Conservation (phyloP, 30 jellyfish, hydroid and myxozoan species). For the Morbakka virulenta region DNA sequence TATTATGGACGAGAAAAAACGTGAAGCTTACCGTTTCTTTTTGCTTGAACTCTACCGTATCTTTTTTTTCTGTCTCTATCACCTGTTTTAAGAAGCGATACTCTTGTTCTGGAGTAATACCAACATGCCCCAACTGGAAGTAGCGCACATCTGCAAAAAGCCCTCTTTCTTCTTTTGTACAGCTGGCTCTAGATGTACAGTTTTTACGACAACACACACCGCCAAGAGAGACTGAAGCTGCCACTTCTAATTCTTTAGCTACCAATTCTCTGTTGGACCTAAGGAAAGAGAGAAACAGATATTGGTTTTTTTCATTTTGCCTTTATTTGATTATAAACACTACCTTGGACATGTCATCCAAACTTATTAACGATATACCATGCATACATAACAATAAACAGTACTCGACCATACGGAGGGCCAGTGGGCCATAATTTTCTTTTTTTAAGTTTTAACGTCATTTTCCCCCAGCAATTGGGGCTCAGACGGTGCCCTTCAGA, state of each 20-base stretch:
- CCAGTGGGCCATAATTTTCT: too few relatives aligned
- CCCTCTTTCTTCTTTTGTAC: constrained; percentile 26
- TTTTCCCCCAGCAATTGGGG: too few relatives aligned
- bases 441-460: too few relatives aligned
- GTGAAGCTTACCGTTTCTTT: constrained; percentile 29
- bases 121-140: constrained; percentile 64
- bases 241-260: not conserved
- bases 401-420: too few relatives aligned
- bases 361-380: too few relatives aligned
- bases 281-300: too few relatives aligned
- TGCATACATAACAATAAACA: too few relatives aligned
- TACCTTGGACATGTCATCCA: too few relatives aligned
- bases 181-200: not conserved
- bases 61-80: constrained; percentile 48
- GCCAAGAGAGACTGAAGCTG: not conserved
- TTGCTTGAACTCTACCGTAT: constrained; percentile 52
- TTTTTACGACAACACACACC: not conserved
- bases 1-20: too few relatives aligned
- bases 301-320: too few relatives aligned
- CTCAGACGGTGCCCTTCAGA: too few relatives aligned
- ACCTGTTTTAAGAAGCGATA: constrained; percentile 37
- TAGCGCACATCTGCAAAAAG: constrained; percentile 47
- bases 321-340: too few relatives aligned
- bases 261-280: not conserved
- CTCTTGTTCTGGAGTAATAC: constrained; percentile 49